These are phyloP conservation scores for Caracal caracal DNA, from an alignment of 2,113 vertebrate genomes.

Conservation along the genomic window DNA sequence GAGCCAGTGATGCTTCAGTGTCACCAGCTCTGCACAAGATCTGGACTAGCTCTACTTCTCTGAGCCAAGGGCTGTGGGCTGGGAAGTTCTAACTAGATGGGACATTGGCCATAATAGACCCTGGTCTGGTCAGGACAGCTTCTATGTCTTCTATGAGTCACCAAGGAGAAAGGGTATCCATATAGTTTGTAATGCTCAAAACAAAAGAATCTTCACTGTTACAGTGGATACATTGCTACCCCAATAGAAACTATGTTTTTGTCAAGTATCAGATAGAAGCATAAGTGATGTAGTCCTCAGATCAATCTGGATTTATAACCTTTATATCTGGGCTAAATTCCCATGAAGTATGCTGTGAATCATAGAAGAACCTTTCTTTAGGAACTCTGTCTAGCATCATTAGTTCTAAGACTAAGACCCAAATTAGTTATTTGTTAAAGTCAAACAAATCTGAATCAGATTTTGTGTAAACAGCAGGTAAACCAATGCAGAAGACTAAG, in stretches of 20 bases:
- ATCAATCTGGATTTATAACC: neutral
- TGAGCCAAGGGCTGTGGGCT: neutral
- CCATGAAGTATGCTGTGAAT: neutral
- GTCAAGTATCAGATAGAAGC: neutral
- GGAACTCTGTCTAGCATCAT: neutral
- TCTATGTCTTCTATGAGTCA: neutral
- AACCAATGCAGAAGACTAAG: neutral
- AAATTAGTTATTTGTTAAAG: neutral
- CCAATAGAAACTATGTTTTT: neutral
- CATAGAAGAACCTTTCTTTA: neutral
- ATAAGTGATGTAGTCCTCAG: neutral
- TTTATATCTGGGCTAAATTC: slow-evolving; percentile 4
- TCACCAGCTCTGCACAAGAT: neutral
- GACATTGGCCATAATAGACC: neutral
- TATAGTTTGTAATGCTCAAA: neutral
- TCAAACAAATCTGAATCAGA: neutral
- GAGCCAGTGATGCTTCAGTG: neutral
- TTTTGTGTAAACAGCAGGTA: neutral
- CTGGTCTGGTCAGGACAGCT: neutral
- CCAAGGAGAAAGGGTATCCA: neutral
- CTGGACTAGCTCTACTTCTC: neutral
- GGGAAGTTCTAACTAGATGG: neutral
- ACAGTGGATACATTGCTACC: neutral
- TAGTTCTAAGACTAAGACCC: neutral
- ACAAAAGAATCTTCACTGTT: neutral